These are phyloP conservation scores for Leucopsar rothschildi DNA, from an alignment of 2,113 vertebrate species.

Conservation along the genomic window DNA sequence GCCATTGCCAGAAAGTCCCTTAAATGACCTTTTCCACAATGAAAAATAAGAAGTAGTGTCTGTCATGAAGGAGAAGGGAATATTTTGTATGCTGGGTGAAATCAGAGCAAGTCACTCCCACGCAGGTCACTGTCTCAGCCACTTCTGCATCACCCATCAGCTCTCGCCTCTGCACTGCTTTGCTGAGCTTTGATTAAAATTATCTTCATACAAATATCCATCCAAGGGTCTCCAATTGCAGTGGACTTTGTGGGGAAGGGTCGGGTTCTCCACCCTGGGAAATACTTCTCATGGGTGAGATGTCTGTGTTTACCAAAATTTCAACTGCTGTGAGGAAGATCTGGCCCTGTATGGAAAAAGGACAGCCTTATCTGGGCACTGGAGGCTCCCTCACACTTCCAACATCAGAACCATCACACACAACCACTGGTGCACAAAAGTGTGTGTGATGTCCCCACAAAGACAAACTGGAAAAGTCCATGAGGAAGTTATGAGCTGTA, in stretches of 20 bases:
- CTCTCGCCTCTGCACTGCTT: not conserved
- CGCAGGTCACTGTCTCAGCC: not conserved
- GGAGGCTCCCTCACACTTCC: not conserved
- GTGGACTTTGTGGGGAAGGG: not conserved
- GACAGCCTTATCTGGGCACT: not conserved
- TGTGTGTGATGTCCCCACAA: not conserved
- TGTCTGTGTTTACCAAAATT: not conserved
- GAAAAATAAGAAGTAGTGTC: not conserved
- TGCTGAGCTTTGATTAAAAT: not conserved
- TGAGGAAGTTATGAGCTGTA: not conserved
- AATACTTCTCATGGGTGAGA: not conserved
- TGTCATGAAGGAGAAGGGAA: not conserved
- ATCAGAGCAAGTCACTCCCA: not conserved
- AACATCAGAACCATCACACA: not conserved
- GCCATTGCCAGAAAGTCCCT: not conserved
- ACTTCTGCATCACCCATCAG: not conserved
- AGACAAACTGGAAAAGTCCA: not conserved
- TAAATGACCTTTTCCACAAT: not conserved
- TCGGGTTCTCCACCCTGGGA: not conserved
- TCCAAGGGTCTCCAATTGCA: not conserved
- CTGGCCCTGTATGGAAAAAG: not conserved
- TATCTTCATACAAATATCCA: not conserved
- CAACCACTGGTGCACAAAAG: rapidly evolving
- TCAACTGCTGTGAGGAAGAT: not conserved
- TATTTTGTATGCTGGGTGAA: not conserved